These are phyloP conservation scores for Cryptoprocta ferox DNA, from an alignment of 2,797 vertebrate species.

Conservation along the genomic window DNA sequence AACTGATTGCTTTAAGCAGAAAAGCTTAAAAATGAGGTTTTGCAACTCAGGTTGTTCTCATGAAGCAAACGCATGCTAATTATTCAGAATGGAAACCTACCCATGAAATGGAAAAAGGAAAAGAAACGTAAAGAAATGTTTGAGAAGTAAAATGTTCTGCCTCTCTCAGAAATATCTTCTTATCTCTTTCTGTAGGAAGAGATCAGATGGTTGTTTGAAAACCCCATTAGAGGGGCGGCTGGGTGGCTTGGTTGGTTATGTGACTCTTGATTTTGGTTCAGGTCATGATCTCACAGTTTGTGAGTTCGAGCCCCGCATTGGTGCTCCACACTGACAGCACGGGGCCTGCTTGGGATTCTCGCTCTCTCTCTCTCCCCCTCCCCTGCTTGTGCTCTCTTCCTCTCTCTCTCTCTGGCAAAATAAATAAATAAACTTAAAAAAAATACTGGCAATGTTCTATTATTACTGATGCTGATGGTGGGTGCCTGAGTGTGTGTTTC, in stretches of 20 bases:
- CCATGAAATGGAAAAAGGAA: conserved; percentile 77
- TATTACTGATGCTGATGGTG: neutral
- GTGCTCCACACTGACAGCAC: too few species aligned
- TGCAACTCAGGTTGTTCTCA: conserved; percentile 79
- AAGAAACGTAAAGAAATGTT: conserved; percentile 65
- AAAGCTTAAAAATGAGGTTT: conserved; percentile 84
- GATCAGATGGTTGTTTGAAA: neutral
- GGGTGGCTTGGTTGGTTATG: too few species aligned
- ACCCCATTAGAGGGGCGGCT: too few species aligned
- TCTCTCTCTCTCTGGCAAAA: too few species aligned
- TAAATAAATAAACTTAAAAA: too few species aligned
- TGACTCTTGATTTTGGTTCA: too few species aligned
- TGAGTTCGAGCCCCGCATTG: too few species aligned
- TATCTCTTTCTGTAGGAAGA: neutral
- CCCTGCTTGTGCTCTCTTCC: too few species aligned
- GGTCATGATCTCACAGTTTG: too few species aligned
- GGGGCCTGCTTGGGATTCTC: too few species aligned
- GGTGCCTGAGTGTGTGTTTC: neutral
- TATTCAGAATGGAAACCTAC: conserved; percentile 78
- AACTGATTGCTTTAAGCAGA: conserved; percentile 82
- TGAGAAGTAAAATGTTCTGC: neutral
- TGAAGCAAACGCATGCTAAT: conserved; percentile 76
- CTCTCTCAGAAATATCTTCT: conserved; percentile 11
- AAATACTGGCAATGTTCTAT: neutral
- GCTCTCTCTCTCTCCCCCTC: too few species aligned